phyloP scores from a whole-genome alignment of 2,888 invertebrate genomes.

The Trichogramma dendrolimi region DNA sequence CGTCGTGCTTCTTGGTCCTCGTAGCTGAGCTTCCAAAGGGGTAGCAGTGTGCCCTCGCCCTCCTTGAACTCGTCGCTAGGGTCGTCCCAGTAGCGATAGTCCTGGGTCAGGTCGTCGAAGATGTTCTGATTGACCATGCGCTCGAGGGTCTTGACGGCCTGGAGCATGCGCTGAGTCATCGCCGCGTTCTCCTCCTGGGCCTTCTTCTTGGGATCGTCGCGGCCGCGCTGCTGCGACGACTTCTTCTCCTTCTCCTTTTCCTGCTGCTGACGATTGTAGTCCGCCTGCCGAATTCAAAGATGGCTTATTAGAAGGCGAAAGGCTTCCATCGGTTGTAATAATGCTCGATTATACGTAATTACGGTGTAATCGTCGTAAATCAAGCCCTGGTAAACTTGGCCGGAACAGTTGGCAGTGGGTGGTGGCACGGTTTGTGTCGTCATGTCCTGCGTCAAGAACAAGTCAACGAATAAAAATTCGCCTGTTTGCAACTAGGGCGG shows the following conservation, averaged over 20 bases:
- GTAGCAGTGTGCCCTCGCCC: constrained; percentile 86
- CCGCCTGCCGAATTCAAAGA: constrained; percentile 53
- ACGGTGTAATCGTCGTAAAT: constrained; percentile 82
- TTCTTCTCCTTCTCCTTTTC: constrained; percentile 68
- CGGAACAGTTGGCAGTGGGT: constrained; percentile 70
- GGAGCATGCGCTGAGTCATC: constrained; percentile 54
- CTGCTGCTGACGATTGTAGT: constrained; percentile 68
- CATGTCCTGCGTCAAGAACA: constrained; percentile 51
- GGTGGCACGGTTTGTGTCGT: constrained; percentile 88
- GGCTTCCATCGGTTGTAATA: neutral
- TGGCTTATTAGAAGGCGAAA: neutral
- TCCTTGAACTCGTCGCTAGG: constrained; percentile 91
- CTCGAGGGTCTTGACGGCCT: constrained; percentile 81
- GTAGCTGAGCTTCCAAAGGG: constrained; percentile 87
- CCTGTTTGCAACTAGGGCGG: neutral
- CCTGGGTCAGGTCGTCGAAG: constrained; percentile 83
- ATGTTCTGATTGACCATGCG: constrained; percentile 94
- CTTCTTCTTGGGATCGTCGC: constrained; percentile 58
- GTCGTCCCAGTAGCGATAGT: constrained; percentile 96
- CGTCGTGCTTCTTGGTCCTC: constrained; percentile 78
- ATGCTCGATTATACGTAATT: constrained; percentile 7
- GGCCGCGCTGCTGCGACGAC: constrained; percentile 1
- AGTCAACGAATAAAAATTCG: neutral
- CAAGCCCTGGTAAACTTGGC: constrained; percentile 79
- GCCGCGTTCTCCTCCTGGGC: constrained; percentile 47